These are phyloP conservation scores for Oscheius onirici DNA, from an alignment of 2,888 invertebrate species.

Conservation along the genomic window DNA sequence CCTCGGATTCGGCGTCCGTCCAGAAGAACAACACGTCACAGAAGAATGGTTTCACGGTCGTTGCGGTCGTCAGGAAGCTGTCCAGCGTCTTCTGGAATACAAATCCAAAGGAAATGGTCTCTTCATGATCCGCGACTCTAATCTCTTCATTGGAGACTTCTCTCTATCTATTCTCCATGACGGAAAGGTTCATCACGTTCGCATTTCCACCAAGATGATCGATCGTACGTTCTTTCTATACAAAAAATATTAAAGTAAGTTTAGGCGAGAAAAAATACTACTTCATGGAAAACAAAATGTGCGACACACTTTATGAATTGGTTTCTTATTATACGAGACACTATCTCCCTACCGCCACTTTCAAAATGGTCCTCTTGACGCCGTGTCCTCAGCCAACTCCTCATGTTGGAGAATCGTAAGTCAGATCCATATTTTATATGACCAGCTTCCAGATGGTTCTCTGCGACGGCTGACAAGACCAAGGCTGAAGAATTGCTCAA, in stretches of 20 bases:
- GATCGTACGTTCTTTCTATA: slow-evolving; percentile 51
- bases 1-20: slow-evolving; percentile 63
- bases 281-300: slow-evolving; percentile 67
- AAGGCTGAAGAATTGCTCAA: slow-evolving; percentile 82
- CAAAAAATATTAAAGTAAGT: slow-evolving; percentile 18
- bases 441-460: slow-evolving; percentile 62
- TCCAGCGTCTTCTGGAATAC: slow-evolving; percentile 60
- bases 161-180: slow-evolving; percentile 88
- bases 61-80: slow-evolving; percentile 63
- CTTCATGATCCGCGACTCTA: slow-evolving; percentile 90
- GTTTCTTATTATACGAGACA: slow-evolving; percentile 68
- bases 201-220: slow-evolving; percentile 64
- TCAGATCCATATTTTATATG: neutral
- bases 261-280: slow-evolving; percentile 69
- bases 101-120: slow-evolving; percentile 84
- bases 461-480: slow-evolving; percentile 62
- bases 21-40: slow-evolving; percentile 71
- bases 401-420: slow-evolving; percentile 66
- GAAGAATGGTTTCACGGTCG: slow-evolving; percentile 72
- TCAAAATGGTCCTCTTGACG: slow-evolving; percentile 59
- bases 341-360: slow-evolving; percentile 55
- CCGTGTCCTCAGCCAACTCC: slow-evolving; percentile 71
- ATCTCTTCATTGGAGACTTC: slow-evolving; percentile 86
- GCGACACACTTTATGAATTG: slow-evolving; percentile 71
- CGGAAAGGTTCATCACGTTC: slow-evolving; percentile 68